Conservation (phyloP, 1,140 invertebrate species). For the Aphaenogaster ashmeadi region DNA sequence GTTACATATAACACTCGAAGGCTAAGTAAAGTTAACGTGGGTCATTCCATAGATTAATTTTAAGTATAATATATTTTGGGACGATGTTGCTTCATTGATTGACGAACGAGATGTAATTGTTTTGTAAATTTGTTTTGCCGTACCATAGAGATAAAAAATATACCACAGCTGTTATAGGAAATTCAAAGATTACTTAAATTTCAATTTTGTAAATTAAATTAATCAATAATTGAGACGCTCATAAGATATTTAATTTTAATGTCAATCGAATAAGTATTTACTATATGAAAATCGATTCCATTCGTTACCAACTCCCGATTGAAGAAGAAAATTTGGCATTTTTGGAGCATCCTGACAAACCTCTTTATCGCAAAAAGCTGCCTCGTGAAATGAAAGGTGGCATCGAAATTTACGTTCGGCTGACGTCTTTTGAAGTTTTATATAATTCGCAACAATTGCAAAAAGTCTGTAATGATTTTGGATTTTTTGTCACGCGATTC, state of each 20-base stretch:
- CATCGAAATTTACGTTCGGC: neutral
- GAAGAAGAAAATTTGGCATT: neutral
- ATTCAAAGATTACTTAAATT: neutral
- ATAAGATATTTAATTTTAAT: neutral
- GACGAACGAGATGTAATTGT: neutral
- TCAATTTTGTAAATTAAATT: neutral
- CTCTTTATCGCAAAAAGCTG: neutral
- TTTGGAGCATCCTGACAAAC: neutral
- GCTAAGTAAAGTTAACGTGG: neutral
- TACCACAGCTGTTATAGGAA: neutral
- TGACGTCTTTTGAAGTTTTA: neutral
- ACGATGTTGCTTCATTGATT: neutral
- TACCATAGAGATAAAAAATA: neutral
- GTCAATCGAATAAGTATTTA: neutral
- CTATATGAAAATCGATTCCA: neutral
- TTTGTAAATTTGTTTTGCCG: neutral
- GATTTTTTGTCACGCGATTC: neutral
- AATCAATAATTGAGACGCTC: neutral
- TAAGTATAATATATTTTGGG: neutral
- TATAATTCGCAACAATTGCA: neutral
- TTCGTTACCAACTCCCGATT: neutral
- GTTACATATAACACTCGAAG: neutral
- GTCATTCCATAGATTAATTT: neutral
- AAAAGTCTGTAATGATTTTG: neutral
- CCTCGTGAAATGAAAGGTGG: neutral